These are phyloP conservation scores for Drosophila kambysellisi DNA, from an alignment of 2,888 invertebrate genomes.

Conservation along the genomic window DNA sequence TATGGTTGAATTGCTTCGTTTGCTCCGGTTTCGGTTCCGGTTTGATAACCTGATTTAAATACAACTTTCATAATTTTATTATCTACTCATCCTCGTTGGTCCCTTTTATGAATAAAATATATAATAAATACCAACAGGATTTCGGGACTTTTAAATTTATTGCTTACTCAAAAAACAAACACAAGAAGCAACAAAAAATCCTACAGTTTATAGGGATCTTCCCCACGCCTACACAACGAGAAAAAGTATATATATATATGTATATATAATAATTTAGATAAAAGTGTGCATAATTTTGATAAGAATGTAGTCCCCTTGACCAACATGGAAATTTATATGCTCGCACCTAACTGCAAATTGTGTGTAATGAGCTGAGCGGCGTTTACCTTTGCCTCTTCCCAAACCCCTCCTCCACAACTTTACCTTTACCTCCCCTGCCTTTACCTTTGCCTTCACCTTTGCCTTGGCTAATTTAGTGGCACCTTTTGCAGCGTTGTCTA, in stretches of 20 bases:
- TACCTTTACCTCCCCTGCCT: conserved; percentile 43
- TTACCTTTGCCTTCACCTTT: conserved; percentile 26
- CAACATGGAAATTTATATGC: conserved; percentile 76
- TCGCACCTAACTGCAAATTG: conserved; percentile 84
- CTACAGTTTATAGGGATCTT: conserved; percentile 43
- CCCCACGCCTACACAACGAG: conserved; percentile 1
- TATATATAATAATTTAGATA: conserved; percentile 78
- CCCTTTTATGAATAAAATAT: conserved; percentile 3
- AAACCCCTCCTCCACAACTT: conserved; percentile 9
- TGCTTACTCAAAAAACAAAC: neutral
- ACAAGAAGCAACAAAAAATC: conserved; percentile 1
- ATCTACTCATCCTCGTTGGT: neutral
- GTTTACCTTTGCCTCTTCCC: conserved; percentile 57
- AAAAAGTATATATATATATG: conserved; percentile 34
- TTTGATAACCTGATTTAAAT: neutral
- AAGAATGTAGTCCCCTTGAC: conserved; percentile 40
- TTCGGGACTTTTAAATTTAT: conserved; percentile 15
- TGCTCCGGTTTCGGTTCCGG: neutral
- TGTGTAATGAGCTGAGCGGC: conserved; percentile 82
- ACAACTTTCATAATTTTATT: neutral
- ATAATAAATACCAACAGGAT: conserved; percentile 12
- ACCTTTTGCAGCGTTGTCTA: conserved; percentile 70
- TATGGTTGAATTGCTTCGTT: neutral
- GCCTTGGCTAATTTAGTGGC: conserved; percentile 64
- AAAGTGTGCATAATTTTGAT: conserved; percentile 77